Evolutionary conservation across 2,888 invertebrate species (phyloP), one percentile per base, ranked within the genome.

Genomic region (Caenorhabditis auriculariae): DNA sequence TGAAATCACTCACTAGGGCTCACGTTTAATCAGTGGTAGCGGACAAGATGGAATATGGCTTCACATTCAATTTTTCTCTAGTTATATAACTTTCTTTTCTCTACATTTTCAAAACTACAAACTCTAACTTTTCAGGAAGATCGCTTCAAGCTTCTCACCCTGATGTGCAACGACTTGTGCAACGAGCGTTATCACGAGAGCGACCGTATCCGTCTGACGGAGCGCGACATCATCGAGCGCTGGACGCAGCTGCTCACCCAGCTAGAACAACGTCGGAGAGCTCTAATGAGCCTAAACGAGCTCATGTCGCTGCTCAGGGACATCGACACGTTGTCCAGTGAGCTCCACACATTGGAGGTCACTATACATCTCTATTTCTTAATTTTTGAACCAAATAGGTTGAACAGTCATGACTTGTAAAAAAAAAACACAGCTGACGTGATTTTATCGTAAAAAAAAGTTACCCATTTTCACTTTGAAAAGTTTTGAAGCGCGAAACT

Each of bases 141-240:
- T 82, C 88, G 96, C 9, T 94, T 96, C 82, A 90, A 91, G 74
- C 91, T 93, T 83, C 86, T 98, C 43, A 90, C 90, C 0, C 89
- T 90, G 51, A 93, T 98, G 91, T 91, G 92, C 2, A 88, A 89
- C 47, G 94, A 96, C 81, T 85, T 98, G 51, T 90, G 91, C 26
- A 86, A 88, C 32, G 95, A 95, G 85, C 89, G 90, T 71, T 98
- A 94, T 84, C 90, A 93, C 82, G 90, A 90, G 35, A 88, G 90
- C 24, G 91, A 91, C 60, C 87, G 88, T 0, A 91, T 96, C 1
- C 84, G 85, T 49, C 76, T 79, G 38, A 80, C 79, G 57, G 82
- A 79, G 54, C 46, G 75, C 29, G 76, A 75, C 17, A 70, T 76
- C 44, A 63, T 69, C 17, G 61, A 87, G 52, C 88, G 79, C 77